Conservation (phyloP, 1,140 invertebrate species). For the Ladona fulva region DNA sequence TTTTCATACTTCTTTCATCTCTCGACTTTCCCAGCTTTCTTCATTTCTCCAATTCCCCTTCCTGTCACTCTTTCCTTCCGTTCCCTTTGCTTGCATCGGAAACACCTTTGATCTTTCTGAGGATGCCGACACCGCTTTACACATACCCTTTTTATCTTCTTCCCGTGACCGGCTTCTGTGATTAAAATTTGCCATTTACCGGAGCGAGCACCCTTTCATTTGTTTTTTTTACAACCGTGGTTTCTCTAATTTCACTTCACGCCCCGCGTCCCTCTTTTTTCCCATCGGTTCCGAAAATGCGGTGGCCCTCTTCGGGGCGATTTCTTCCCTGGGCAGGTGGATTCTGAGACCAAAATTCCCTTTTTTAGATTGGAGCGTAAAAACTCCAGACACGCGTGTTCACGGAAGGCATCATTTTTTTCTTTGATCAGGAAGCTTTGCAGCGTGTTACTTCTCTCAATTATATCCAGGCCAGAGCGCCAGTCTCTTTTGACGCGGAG, state of each 20-base stretch:
- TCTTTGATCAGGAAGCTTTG: too few relatives aligned
- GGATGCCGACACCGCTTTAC: not conserved
- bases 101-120: not conserved
- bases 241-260: slow-evolving; percentile 2
- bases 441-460: too few relatives aligned
- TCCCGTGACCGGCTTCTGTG: slow-evolving; percentile 4
- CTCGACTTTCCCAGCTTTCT: not conserved
- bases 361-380: not conserved
- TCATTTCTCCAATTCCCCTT: not conserved
- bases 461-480: too few relatives aligned
- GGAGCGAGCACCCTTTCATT: not conserved
- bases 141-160: not conserved
- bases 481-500: too few relatives aligned
- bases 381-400: not conserved
- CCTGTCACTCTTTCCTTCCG: not conserved
- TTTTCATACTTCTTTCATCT: too few relatives aligned
- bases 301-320: not conserved
- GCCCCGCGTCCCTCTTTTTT: not conserved
- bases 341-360: not conserved
- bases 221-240: not conserved
- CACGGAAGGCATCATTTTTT: too few relatives aligned
- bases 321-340: not conserved
- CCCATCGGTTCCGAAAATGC: not conserved
- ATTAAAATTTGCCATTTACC: not conserved
- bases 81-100: too few relatives aligned